Conservation (phyloP, 2,888 invertebrate genomes). For the Temnothorax ravouxi region DNA sequence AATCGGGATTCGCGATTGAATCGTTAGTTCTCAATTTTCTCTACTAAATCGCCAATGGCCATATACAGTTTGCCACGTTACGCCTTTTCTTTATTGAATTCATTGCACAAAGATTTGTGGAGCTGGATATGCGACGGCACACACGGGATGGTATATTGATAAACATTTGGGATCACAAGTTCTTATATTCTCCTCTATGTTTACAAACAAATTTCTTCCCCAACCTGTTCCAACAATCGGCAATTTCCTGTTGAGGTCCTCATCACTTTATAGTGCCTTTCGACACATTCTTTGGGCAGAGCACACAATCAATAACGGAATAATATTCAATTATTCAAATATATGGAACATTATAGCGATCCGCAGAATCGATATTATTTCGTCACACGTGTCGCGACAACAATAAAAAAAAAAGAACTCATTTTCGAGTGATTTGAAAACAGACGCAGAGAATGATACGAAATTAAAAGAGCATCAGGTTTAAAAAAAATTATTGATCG, state of each 20-base stretch:
- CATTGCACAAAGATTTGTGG: no score
- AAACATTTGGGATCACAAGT: background rate
- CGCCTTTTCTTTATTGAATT: background rate
- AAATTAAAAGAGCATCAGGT: background rate
- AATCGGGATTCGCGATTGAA: background rate
- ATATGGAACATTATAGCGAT: background rate
- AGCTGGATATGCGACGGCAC: background rate
- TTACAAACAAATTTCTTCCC: background rate
- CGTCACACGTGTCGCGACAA: background rate
- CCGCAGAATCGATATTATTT: background rate
- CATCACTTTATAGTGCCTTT: background rate
- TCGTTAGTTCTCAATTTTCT: background rate
- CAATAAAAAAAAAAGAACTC: background rate
- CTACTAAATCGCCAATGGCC: background rate
- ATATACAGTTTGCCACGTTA: background rate
- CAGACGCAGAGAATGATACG: no score
- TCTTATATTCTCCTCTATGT: background rate
- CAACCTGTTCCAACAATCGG: background rate
- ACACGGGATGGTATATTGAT: background rate
- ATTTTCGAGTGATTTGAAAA: background rate
- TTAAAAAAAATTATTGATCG: background rate
- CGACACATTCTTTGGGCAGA: background rate
- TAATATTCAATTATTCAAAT: conserved; percentile 3
- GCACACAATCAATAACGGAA: background rate
- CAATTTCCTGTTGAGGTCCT: background rate